Evolutionary conservation across 2,113 vertebrate genomes (phyloP).

Genomic region (Etheostoma cragini): DNA sequence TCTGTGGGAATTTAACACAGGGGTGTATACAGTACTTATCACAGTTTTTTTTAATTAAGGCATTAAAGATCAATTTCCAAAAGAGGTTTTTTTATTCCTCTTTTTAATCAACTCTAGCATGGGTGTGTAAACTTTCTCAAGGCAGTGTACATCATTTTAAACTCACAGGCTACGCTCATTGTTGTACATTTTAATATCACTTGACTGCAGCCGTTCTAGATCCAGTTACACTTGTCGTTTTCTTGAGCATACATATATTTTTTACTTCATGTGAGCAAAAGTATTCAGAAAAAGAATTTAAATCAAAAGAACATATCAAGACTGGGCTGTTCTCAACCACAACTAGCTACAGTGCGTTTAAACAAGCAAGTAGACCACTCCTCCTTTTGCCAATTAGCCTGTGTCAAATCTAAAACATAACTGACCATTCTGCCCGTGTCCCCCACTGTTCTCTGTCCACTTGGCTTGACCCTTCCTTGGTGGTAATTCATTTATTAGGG

Average conservation of each 20-base stretch:
- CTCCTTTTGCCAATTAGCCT: slow-evolving; percentile 29
- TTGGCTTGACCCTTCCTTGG: slow-evolving; percentile 46
- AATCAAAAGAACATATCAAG: not conserved
- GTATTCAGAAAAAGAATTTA: not conserved
- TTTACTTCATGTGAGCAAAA: not conserved
- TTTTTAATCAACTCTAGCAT: too few relatives aligned
- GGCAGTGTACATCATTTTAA: too few relatives aligned
- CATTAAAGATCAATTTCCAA: too few relatives aligned
- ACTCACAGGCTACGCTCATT: too few relatives aligned
- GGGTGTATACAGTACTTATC: too few relatives aligned
- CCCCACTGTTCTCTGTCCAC: slow-evolving; percentile 33
- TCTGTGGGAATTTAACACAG: too few relatives aligned
- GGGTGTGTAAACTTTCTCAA: too few relatives aligned
- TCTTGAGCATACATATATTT: not conserved
- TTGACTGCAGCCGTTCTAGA: not conserved
- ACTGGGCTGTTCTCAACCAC: not conserved
- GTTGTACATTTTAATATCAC: too few relatives aligned
- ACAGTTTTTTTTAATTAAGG: too few relatives aligned
- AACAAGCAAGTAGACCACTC: not conserved
- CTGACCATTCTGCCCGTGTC: slow-evolving; percentile 18
- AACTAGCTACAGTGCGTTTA: not conserved
- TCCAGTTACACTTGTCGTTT: not conserved
- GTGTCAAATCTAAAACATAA: slow-evolving; percentile 38
- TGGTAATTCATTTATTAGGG: slow-evolving; percentile 51
- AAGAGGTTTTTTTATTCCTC: too few relatives aligned